Evolutionary conservation across 2,797 vertebrate species (phyloP).

Genomic region (Poeciliopsis gracilis): DNA sequence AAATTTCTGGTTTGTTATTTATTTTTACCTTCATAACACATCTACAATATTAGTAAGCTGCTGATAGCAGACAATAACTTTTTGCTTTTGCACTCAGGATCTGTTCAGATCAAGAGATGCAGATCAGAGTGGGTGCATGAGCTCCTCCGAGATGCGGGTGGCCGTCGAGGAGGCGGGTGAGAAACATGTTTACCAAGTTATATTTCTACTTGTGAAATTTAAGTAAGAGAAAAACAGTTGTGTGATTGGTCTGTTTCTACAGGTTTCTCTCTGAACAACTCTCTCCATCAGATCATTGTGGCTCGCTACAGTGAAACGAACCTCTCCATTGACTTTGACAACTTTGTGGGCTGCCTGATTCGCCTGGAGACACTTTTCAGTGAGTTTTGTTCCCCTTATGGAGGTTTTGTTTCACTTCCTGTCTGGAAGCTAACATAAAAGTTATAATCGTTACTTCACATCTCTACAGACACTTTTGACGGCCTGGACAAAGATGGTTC

Average conservation of each 20-base stretch:
- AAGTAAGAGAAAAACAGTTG: neutral
- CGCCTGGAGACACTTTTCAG: slow-evolving; percentile 88
- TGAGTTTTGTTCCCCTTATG: slow-evolving; percentile 53
- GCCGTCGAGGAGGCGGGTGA: slow-evolving; percentile 74
- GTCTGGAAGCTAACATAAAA: neutral
- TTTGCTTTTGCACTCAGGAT: slow-evolving; percentile 45
- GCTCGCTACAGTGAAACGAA: slow-evolving; percentile 85
- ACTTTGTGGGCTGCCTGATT: slow-evolving; percentile 85
- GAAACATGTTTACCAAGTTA: slow-evolving; percentile 1
- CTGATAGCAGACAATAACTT: neutral
- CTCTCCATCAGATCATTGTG: slow-evolving; percentile 85
- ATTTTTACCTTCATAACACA: neutral
- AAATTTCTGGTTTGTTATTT: slow-evolving; percentile 80
- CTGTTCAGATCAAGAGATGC: slow-evolving; percentile 72
- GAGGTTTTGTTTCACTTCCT: neutral
- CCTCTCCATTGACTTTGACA: slow-evolving; percentile 87
- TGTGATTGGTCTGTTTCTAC: neutral
- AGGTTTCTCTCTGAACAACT: slow-evolving; percentile 88
- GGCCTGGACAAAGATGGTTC: slow-evolving; percentile 49
- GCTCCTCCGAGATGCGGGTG: slow-evolving; percentile 73
- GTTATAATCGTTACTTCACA: neutral
- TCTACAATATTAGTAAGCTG: neutral
- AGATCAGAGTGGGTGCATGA: slow-evolving; percentile 76
- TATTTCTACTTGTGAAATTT: neutral
- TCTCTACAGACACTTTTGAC: slow-evolving; percentile 66